A percentile compares a stretch with the other conserved stretches of the same genome.
Conservation (phyloP, 1,140 invertebrate genomes). For the Drosophila elegans region DNA sequence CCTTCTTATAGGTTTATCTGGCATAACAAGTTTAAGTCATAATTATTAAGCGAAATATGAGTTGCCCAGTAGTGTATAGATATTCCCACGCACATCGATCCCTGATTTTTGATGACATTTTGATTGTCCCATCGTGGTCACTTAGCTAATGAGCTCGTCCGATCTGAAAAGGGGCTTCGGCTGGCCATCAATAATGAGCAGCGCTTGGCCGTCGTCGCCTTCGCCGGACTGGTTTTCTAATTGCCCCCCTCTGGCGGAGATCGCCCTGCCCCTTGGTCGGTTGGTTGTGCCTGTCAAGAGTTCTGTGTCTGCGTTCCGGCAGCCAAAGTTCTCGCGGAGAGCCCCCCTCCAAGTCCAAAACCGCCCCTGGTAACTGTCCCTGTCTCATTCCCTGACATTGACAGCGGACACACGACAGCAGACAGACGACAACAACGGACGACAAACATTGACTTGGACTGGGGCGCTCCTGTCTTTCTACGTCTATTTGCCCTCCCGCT, state of each 20-base stretch:
- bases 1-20: too few species aligned
- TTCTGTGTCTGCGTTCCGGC: constrained; percentile 37
- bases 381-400: constrained; percentile 32
- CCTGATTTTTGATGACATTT: neutral
- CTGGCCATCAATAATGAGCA: constrained; percentile 42
- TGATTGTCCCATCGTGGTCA: neutral
- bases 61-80: too few species aligned
- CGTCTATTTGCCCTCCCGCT: constrained; percentile 15
- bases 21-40: too few species aligned
- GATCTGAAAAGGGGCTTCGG: constrained; percentile 1
- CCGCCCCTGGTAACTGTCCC: constrained; percentile 1
- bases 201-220: constrained; percentile 41
- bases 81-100: neutral
- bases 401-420: constrained; percentile 39
- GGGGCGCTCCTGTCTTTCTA: constrained; percentile 48
- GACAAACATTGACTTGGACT: constrained; percentile 51
- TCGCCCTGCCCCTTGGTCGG: neutral
- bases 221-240: constrained; percentile 52
- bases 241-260: constrained; percentile 14
- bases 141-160: constrained; percentile 11
- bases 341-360: neutral
- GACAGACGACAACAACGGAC: constrained; percentile 26
- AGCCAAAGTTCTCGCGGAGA: constrained; percentile 5
- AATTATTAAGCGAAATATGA: too few species aligned
- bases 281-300: constrained; percentile 12